These are phyloP conservation scores for Trematomus loennbergii DNA, from an alignment of 2,113 vertebrate species.

Conservation along the genomic window DNA sequence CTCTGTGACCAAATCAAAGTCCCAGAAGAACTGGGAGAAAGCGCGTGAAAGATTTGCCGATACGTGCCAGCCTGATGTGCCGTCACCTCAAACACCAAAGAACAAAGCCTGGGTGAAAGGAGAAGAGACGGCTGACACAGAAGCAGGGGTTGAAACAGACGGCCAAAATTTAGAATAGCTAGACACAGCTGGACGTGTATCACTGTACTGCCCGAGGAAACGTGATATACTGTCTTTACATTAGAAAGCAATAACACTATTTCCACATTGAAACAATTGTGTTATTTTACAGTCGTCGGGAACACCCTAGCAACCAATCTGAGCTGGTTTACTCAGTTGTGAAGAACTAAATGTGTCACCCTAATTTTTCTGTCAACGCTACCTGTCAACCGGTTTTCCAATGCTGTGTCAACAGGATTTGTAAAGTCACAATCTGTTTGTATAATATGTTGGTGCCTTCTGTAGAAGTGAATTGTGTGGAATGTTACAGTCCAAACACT, in stretches of 20 bases:
- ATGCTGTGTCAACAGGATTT: slow-evolving; percentile 1
- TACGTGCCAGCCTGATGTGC: slow-evolving; percentile 79
- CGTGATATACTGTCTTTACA: neutral
- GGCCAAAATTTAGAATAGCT: slow-evolving; percentile 20
- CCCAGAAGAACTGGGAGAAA: slow-evolving; percentile 95
- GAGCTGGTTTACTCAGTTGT: neutral
- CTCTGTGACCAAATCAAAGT: slow-evolving; percentile 85
- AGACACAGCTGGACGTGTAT: no score
- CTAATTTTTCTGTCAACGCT: neutral
- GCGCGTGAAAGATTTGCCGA: slow-evolving; percentile 94
- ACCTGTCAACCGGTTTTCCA: neutral
- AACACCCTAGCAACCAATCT: neutral
- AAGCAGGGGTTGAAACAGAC: slow-evolving; percentile 3
- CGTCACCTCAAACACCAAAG: slow-evolving; percentile 48
- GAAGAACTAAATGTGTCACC: neutral
- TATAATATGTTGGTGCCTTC: neutral
- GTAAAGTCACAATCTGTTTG: slow-evolving; percentile 2
- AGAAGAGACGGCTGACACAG: slow-evolving; percentile 32
- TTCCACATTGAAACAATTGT: neutral
- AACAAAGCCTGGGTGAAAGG: slow-evolving; percentile 71
- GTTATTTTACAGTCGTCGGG: no score
- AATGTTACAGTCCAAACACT: slow-evolving; percentile 1
- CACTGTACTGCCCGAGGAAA: neutral
- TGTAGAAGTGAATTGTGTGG: neutral
- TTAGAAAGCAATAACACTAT: neutral